phyloP scores from a whole-genome alignment of 1,140 invertebrate genomes.

The Acromyrmex charruanus region DNA sequence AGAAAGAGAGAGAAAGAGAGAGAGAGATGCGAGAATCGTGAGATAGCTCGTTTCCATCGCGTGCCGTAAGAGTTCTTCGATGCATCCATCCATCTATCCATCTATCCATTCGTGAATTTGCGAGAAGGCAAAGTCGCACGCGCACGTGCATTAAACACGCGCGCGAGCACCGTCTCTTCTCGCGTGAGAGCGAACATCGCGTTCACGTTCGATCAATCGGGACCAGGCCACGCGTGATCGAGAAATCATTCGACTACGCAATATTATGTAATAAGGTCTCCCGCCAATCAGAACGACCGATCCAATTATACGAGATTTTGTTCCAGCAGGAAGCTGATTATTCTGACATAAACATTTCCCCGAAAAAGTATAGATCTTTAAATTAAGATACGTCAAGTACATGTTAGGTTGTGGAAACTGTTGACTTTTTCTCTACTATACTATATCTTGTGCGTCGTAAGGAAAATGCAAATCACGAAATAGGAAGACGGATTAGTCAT shows the following conservation, averaged over 20 bases:
- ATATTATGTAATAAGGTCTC: constrained; percentile 26
- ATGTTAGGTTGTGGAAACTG: neutral
- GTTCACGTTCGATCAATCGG: constrained; percentile 9
- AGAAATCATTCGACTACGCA: constrained; percentile 18
- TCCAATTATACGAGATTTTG: neutral
- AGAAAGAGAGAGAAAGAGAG: constrained; percentile 15
- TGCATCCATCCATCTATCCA: constrained; percentile 1
- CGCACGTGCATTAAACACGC: neutral
- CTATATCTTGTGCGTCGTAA: neutral
- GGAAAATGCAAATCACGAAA: constrained; percentile 43
- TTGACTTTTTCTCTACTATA: neutral
- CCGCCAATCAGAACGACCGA: neutral
- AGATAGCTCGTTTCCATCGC: constrained; percentile 77
- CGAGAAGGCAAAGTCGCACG: constrained; percentile 7
- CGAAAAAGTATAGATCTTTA: neutral
- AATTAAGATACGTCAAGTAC: neutral
- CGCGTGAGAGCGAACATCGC: constrained; percentile 37
- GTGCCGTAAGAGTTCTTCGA: constrained; percentile 40
- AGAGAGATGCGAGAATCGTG: constrained; percentile 68
- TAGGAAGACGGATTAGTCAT: constrained; percentile 29
- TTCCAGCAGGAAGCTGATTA: neutral
- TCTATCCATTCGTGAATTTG: constrained; percentile 4
- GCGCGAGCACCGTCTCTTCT: neutral
- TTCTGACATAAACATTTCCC: neutral
- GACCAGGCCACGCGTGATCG: constrained; percentile 19